Conservation (phyloP, 2,113 vertebrate species). For the Eclectus roratus region DNA sequence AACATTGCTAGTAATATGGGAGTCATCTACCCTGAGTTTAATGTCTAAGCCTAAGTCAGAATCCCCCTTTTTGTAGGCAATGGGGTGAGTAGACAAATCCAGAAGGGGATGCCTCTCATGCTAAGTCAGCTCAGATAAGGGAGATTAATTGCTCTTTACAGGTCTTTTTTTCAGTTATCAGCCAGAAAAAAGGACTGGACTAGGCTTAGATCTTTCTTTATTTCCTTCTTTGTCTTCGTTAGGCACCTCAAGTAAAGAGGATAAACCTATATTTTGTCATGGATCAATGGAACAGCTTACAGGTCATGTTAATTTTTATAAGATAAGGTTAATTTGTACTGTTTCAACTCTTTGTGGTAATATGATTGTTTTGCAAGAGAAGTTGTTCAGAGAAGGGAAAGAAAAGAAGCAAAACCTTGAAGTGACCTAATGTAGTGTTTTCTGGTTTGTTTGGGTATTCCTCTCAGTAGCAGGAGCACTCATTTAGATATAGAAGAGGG, state of each 20-base stretch:
- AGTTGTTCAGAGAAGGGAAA: not conserved
- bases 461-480: not conserved
- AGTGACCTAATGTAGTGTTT: not conserved
- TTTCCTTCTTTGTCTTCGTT: conserved; percentile 3
- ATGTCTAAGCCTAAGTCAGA: not conserved
- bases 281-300: not conserved
- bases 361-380: not conserved
- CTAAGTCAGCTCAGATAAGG: conserved; percentile 25
- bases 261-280: not conserved
- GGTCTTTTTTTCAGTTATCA: not conserved
- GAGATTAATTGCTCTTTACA: conserved; percentile 31
- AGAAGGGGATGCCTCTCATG: not conserved
- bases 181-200: not conserved
- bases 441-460: not conserved
- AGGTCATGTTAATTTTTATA: not conserved
- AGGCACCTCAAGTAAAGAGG: not conserved
- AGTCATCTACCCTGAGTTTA: not conserved
- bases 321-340: not conserved
- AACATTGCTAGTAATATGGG: not conserved
- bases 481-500: not conserved
- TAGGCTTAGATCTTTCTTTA: not conserved
- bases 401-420: not conserved
- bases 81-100: not conserved
- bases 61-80: not conserved
- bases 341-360: not conserved